Percentiles rank a stretch among this genome's conserved stretches.
These are phyloP conservation scores for Nibea coibor DNA, from an alignment of 2,113 vertebrate genomes.

Conservation along the genomic window DNA sequence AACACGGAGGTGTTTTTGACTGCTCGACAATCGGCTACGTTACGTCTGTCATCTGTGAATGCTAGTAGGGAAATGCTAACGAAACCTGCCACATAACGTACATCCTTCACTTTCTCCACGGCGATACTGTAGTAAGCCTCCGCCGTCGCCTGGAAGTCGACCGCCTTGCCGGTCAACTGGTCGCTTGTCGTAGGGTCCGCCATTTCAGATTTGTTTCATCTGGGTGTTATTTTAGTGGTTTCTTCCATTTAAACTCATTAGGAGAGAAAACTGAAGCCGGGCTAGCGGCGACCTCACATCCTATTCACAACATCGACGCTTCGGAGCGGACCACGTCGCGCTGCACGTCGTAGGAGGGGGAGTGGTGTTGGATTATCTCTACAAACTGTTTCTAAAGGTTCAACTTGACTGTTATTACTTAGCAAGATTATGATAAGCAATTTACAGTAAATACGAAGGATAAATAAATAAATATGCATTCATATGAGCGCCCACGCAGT, in stretches of 20 bases:
- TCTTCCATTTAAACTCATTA: slow-evolving; percentile 19
- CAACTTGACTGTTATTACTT: fast-evolving
- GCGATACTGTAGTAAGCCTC: slow-evolving; percentile 82
- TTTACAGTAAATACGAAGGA: fast-evolving
- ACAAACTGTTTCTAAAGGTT: fast-evolving
- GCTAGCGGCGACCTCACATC: slow-evolving; percentile 61
- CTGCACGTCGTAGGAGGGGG: neutral
- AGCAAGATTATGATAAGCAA: fast-evolving
- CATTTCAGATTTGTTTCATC: slow-evolving; percentile 68
- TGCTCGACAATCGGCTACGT: slow-evolving; percentile 27
- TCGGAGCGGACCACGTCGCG: slow-evolving; percentile 41
- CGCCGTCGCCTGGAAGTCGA: slow-evolving; percentile 72
- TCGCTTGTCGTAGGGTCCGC: slow-evolving; percentile 72
- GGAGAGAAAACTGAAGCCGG: slow-evolving; percentile 31
- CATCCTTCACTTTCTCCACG: slow-evolving; percentile 85
- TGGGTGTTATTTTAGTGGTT: neutral
- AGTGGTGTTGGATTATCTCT: neutral
- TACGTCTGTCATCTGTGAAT: slow-evolving; percentile 11
- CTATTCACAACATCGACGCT: slow-evolving; percentile 68
- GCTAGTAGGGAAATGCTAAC: slow-evolving; percentile 73
- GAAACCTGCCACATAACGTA: slow-evolving; percentile 77
- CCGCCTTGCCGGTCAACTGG: slow-evolving; percentile 57
- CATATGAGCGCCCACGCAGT: fast-evolving
- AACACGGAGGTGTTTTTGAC: neutral
- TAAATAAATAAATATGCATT: fast-evolving